phyloP scores from a whole-genome alignment of 2,797 vertebrate species.

The Neoniphon sammara region DNA sequence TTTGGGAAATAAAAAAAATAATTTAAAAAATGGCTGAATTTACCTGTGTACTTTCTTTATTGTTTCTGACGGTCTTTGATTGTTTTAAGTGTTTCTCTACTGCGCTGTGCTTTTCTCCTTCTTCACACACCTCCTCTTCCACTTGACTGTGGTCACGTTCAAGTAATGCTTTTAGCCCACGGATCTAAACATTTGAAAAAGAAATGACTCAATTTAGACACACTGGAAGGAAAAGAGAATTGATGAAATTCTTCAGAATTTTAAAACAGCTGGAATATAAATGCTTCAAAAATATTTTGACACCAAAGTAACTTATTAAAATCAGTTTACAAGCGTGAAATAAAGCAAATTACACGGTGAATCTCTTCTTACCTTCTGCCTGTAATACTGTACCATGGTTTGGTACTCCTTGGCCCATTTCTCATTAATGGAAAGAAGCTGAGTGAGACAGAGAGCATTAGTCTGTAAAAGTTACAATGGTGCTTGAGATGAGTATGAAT shows the following conservation, averaged over 20 bases:
- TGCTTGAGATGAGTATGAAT: neutral
- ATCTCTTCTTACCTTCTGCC: conserved; percentile 80
- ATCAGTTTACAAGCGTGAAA: neutral
- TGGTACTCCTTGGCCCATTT: conserved; percentile 89
- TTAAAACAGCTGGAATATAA: neutral
- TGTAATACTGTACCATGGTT: conserved; percentile 83
- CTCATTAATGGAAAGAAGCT: conserved; percentile 90
- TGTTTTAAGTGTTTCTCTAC: neutral
- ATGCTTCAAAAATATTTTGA: neutral
- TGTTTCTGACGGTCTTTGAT: conserved; percentile 21
- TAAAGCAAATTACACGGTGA: neutral
- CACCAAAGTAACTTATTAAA: neutral
- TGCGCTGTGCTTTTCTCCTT: conserved; percentile 16
- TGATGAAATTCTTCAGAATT: too few species aligned
- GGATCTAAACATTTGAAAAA: conserved; percentile 64
- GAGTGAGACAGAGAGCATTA: conserved; percentile 57
- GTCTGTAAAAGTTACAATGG: neutral
- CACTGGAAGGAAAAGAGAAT: neutral
- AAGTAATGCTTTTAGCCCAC: conserved; percentile 69
- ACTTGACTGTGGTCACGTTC: conserved; percentile 14
- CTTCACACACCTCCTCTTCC: conserved; percentile 26
- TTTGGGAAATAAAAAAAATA: neutral
- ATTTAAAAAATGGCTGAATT: neutral
- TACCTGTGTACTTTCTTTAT: conserved; percentile 39
- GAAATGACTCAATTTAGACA: neutral